These are phyloP conservation scores for Onychomys arenicola DNA, from an alignment of 2,797 vertebrate genomes.

Conservation along the genomic window DNA sequence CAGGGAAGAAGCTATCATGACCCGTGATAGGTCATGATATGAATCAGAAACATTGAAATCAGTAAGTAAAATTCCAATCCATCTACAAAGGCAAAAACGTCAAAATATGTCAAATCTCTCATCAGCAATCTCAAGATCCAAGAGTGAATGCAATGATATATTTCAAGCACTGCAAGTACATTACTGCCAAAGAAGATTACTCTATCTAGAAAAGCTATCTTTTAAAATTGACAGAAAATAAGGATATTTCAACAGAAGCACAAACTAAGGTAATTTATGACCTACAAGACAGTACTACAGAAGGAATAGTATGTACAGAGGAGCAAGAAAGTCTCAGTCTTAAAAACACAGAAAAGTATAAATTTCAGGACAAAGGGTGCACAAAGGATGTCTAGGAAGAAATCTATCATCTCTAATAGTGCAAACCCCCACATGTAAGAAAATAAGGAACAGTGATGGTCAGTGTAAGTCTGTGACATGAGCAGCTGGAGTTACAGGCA, in stretches of 20 bases:
- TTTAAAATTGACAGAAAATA: not conserved
- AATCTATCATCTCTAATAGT: not conserved
- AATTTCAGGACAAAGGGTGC: not conserved
- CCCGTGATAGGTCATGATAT: not conserved
- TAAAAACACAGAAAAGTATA: not conserved
- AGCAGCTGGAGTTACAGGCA: not conserved
- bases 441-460: not conserved
- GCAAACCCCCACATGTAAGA: not conserved
- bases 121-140: not conserved
- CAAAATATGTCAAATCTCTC: not conserved
- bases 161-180: not conserved
- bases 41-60: not conserved
- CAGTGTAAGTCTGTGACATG: not conserved
- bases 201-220: not conserved
- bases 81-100: not conserved
- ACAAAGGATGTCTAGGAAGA: not conserved
- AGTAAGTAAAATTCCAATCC: not conserved
- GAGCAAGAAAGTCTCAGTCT: not conserved
- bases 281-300: not conserved
- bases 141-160: not conserved
- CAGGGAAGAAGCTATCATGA: not conserved
- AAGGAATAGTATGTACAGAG: not conserved
- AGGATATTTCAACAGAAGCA: not conserved
- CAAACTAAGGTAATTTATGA: not conserved
- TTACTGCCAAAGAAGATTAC: not conserved